Base-by-base conservation (phyloP, 2,797 vertebrate genomes). In the Sebastes oblongus region DNA sequence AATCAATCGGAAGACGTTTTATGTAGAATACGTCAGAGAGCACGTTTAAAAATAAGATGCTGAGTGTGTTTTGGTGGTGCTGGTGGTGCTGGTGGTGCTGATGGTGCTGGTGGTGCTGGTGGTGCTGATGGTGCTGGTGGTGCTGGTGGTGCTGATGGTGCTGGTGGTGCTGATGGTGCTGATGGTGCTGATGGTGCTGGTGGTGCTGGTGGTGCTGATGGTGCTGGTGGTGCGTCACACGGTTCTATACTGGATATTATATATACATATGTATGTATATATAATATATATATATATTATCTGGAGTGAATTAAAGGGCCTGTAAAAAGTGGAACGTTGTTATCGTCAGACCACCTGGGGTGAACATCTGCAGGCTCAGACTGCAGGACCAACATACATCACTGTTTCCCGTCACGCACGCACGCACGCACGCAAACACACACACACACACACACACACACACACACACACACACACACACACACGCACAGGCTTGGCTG, bases 291-390 rank as follows among this genome's bases (percentile, higher is more conserved):
- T 30, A 30, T 30, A 30, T 29, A 6, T 30, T 90, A 92, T 93
- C 85, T 89, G 50, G 78, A 89, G 86, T 88, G 89, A 93, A 93
- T 92, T 94, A 91, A 93, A 81, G 86, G 77, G 75, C 79, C 82
- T 78, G 86, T 91, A 85, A 93, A 92, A 87, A 86, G 80, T 87
- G 82, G 82, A 84, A 88, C 39, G 82, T 86, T 91, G 90, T 91
- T 92, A 87, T 69, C 72, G 46, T 91, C 82, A 86, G 88, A 91
- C 90, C 93, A 92, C 90, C 92, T 91, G 92, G 88, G 86, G 87
- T 84, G 77, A 90, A 91, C 92, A 94, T 92, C 92, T 93, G 92
- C 90, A 92, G 85, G 72, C 59, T 88, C 83, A 80, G 24, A 85
- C 82, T 86, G 80, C 76, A 88, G 60, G 81, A 66, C 83, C 73